Percentiles rank a stretch among this genome's conserved stretches.
Evolutionary conservation across 2,113 vertebrate species (phyloP).

Genomic region (Anolis carolinensis): DNA sequence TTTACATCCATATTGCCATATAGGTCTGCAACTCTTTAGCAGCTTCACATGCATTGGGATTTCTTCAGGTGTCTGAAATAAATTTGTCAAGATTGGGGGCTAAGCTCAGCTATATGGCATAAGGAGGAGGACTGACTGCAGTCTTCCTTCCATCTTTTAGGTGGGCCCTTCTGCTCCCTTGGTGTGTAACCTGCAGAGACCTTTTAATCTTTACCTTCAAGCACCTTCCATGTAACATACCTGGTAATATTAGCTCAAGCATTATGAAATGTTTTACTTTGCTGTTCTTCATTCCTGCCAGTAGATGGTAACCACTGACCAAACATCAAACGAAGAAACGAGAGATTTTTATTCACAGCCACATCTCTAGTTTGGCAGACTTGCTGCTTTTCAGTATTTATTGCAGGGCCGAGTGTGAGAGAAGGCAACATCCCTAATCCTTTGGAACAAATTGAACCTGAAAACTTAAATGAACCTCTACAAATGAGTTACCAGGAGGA

Average conservation of each 20-base stretch:
- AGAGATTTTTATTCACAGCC: background rate
- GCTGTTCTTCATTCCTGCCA: constrained; percentile 20
- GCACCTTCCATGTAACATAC: background rate
- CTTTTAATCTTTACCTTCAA: background rate
- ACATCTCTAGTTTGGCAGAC: background rate
- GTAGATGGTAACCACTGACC: constrained; percentile 18
- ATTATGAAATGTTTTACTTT: background rate
- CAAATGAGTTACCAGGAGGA: background rate
- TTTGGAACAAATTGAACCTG: background rate
- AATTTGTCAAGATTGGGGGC: background rate
- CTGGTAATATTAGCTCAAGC: background rate
- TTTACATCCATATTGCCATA: too few species aligned
- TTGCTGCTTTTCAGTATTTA: background rate
- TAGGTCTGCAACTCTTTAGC: background rate
- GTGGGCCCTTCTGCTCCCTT: background rate
- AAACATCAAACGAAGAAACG: background rate
- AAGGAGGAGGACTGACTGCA: background rate
- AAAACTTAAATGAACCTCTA: background rate
- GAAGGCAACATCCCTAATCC: background rate
- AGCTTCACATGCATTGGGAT: background rate
- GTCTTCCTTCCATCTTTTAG: background rate
- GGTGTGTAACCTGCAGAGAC: background rate
- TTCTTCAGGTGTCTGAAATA: background rate
- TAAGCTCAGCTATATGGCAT: too few species aligned
- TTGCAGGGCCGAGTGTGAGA: background rate